phyloP scores from a whole-genome alignment of 2,113 vertebrate species.

The Ploceus nigricollis region DNA sequence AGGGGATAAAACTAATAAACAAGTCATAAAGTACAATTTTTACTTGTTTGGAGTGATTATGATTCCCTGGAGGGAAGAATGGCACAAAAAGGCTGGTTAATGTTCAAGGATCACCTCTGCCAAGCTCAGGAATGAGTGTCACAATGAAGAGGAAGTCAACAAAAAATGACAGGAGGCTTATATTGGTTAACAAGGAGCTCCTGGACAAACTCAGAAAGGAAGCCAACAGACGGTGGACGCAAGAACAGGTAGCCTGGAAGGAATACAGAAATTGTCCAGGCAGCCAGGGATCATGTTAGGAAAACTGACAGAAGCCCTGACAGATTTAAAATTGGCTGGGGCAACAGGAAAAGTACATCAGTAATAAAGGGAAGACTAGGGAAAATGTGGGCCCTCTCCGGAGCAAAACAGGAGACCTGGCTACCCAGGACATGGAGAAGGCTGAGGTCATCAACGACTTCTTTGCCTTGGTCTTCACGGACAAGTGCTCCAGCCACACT shows the following conservation, averaged over 20 bases:
- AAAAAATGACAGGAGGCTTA: background rate
- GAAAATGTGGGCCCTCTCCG: background rate
- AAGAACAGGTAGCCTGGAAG: background rate
- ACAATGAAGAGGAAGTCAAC: background rate
- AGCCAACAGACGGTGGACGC: background rate
- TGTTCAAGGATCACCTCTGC: background rate
- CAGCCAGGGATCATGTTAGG: background rate
- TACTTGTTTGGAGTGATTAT: slow-evolving; percentile 9
- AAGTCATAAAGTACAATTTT: slow-evolving; percentile 1
- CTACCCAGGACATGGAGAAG: background rate
- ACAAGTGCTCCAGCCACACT: background rate
- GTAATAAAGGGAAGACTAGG: background rate
- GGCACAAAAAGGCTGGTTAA: background rate
- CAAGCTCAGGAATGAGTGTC: background rate
- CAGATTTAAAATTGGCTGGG: background rate
- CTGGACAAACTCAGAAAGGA: background rate
- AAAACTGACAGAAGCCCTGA: background rate
- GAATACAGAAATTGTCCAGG: background rate
- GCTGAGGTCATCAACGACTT: fast-evolving
- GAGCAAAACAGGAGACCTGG: fast-evolving
- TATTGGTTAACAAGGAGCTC: background rate
- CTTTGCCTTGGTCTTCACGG: fast-evolving
- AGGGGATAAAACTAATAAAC: slow-evolving; percentile 35
- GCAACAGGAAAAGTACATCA: background rate
- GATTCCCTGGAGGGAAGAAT: background rate